Percentiles rank a stretch among this genome's conserved stretches.
Evolutionary conservation across 2,113 vertebrate genomes (phyloP).

Genomic region (Heterocephalus glaber): DNA sequence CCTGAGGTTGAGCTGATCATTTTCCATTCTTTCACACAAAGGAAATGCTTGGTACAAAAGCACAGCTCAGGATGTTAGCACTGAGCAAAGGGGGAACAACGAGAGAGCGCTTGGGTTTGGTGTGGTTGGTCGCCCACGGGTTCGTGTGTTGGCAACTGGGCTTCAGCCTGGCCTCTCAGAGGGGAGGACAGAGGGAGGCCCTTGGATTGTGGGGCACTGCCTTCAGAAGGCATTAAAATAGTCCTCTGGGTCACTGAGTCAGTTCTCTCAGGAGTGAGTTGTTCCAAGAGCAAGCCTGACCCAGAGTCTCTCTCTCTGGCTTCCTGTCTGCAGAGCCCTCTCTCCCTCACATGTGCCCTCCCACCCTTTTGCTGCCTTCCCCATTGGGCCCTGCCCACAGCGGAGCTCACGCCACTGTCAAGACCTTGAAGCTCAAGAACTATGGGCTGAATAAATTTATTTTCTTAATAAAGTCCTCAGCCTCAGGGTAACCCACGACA

Average conservation of each 20-base stretch:
- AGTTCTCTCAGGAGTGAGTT: background rate
- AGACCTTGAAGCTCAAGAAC: background rate
- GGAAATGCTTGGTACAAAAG: background rate
- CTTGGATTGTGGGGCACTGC: background rate
- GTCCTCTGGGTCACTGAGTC: background rate
- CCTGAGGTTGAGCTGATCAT: background rate
- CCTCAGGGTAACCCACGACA: background rate
- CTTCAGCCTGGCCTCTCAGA: background rate
- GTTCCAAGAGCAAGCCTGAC: background rate
- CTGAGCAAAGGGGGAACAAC: background rate
- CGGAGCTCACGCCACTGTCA: background rate
- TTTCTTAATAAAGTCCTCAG: background rate
- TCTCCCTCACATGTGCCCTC: background rate
- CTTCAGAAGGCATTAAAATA: background rate
- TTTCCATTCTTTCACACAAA: constrained; percentile 6
- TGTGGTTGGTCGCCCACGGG: no score
- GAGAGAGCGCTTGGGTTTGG: fast-evolving
- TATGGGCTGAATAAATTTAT: background rate
- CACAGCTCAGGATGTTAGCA: background rate
- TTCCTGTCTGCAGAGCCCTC: background rate
- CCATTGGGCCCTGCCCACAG: background rate
- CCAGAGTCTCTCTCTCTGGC: background rate
- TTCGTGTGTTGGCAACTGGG: background rate
- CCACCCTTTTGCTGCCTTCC: no score
- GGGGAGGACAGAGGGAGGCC: background rate